Evolutionary conservation across 2,888 invertebrate species (phyloP).

Genomic region (Litoditis marina): DNA sequence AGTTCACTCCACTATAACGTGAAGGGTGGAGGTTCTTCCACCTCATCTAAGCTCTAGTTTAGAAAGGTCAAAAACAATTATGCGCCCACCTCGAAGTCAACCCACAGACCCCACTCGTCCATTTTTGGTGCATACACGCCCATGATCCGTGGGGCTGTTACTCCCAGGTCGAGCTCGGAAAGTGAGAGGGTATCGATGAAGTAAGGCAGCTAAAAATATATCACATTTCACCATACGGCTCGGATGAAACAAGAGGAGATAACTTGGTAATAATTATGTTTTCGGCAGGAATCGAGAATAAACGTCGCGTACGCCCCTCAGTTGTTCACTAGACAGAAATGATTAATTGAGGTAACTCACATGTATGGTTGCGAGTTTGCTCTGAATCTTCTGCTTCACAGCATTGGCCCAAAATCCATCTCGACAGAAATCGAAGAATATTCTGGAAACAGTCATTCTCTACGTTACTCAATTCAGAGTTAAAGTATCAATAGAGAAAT

Average conservation of each 20-base stretch:
- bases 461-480: too few species aligned
- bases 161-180: constrained; percentile 56
- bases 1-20: too few species aligned
- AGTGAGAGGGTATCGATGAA: constrained; percentile 81
- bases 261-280: background rate
- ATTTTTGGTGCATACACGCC: constrained; percentile 68
- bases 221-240: background rate
- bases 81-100: constrained; percentile 72
- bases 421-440: constrained; percentile 79
- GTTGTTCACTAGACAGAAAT: too few species aligned
- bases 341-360: constrained; percentile 63
- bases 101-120: constrained; percentile 82
- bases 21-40: too few species aligned
- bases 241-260: constrained; percentile 10
- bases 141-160: constrained; percentile 47
- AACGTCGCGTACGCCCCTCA: too few species aligned
- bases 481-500: too few species aligned
- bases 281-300: too few species aligned
- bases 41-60: background rate
- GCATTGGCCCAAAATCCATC: constrained; percentile 73
- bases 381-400: constrained; percentile 78
- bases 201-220: constrained; percentile 71
- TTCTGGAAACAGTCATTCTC: too few species aligned
- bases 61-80: background rate
- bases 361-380: constrained; percentile 81